phyloP scores from a whole-genome alignment of 2,888 invertebrate species.

The Diarsia brunnea region DNA sequence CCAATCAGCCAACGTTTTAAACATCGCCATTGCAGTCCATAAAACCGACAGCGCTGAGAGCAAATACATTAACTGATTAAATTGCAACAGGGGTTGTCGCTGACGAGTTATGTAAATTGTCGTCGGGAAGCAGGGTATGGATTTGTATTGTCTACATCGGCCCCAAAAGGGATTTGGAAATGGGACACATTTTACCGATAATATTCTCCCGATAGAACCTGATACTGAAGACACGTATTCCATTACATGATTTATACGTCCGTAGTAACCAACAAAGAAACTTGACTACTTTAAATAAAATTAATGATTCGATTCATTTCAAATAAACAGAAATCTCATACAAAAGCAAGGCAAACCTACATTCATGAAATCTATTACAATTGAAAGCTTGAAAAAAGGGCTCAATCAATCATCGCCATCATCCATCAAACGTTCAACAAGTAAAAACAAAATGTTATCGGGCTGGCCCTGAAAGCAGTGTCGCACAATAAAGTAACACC shows the following conservation, averaged over 20 bases:
- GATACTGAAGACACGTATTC: conserved; percentile 29
- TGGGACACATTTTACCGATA: conserved; percentile 68
- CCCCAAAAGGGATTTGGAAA: conserved; percentile 66
- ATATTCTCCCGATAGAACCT: conserved; percentile 55
- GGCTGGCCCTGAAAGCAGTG: conserved; percentile 78
- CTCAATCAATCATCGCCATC: conserved; percentile 87
- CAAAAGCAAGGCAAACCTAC: conserved; percentile 66
- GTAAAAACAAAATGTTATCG: conserved; percentile 90
- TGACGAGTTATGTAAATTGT: conserved; percentile 74
- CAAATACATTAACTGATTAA: conserved; percentile 88
- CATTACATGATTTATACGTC: conserved; percentile 19
- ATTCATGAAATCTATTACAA: conserved; percentile 82
- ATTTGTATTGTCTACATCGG: conserved; percentile 66
- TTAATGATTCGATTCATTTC: conserved; percentile 62
- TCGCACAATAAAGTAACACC: conserved; percentile 83
- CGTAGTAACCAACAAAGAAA: conserved; percentile 31
- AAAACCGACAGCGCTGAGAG: conserved; percentile 77
- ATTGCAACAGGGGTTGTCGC: conserved; percentile 78
- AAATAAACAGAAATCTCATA: conserved; percentile 66
- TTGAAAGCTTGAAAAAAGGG: conserved; percentile 77
- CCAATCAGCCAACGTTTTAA: conserved; percentile 68
- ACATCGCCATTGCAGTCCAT: conserved; percentile 78
- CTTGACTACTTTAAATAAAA: conserved; percentile 51
- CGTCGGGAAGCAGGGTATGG: conserved; percentile 67
- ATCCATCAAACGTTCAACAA: conserved; percentile 90